Evolutionary conservation across 2,888 invertebrate species (phyloP), one percentile per base, ranked within the genome.

Genomic region (Melanotus villosus): DNA sequence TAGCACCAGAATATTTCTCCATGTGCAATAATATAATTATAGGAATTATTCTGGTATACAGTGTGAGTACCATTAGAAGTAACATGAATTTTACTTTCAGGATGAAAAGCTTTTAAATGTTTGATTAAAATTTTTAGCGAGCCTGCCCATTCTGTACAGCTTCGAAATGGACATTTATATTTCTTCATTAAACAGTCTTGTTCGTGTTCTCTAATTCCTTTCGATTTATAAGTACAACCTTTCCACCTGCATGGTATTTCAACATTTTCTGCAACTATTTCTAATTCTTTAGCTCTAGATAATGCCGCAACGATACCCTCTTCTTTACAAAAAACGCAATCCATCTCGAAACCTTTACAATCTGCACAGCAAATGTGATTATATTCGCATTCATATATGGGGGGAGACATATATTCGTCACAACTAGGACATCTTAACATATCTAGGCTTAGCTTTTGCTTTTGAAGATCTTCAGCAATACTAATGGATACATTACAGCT

Each of bases 261-360:
- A 9, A 41, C 7, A 14, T 41, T 1, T 5, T 41, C 6, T 16
- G 41, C 9, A 9, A 41, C 7, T 12, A 16, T 5, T 41, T 41
- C 41, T 16, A 41, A 9, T 9, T 14, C 12, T 16, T 16, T 16
- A 6, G 41, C 41, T 41, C 41, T 14, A 18, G 16, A 14, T 7
- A 41, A 1, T 1, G 41, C 1, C 6, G 41, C 14, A 18, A 41
- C 4, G 1, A 3, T 7, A 12, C 12, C 14, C 9, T 41, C 41
- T 14, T 16, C 18, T 9, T 18, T 41, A 16, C 41, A 41, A 4
- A 1, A 1, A 18, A 3, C 4, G 18, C 41, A 41, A 7, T 41
- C 41, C 41, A 41, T 41, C 14, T 41, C 41, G 16, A 41, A 41
- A 9, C 41, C 41, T 16, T 41, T 41, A 9, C 41, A 41, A 16